Conservation (phyloP, 1,140 invertebrate genomes). For the Alviniconcha marisindica region DNA sequence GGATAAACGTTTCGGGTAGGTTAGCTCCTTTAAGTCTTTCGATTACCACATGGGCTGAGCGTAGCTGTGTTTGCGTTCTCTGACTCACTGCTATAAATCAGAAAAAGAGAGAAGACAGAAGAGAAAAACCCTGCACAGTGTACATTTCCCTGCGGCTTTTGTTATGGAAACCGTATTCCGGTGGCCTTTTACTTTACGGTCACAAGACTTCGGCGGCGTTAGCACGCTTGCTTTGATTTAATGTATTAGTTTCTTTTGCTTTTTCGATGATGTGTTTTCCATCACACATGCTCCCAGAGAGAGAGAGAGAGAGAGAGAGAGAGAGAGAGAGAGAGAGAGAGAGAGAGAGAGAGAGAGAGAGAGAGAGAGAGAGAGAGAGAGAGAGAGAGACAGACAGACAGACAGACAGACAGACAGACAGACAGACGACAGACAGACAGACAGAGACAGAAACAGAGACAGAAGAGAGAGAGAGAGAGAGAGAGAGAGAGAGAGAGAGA, state of each 20-base stretch:
- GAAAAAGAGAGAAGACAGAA: no score
- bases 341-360: slow-evolving; percentile 16
- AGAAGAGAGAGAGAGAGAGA: background rate
- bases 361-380: background rate
- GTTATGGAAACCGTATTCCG: no score
- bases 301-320: slow-evolving; percentile 1
- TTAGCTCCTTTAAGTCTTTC: no score
- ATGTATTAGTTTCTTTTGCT: background rate
- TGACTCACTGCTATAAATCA: no score
- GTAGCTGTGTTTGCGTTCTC: no score
- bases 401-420: slow-evolving; percentile 27
- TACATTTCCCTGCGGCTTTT: no score
- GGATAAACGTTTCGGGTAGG: no score
- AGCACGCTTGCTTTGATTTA: no score
- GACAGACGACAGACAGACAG: slow-evolving; percentile 7
- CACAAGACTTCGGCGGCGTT: no score
- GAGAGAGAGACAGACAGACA: slow-evolving; percentile 2
- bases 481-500: slow-evolving; percentile 6
- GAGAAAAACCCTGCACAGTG: no score
- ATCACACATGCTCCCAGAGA: background rate
- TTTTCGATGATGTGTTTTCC: background rate
- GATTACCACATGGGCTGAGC: no score
- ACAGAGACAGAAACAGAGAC: background rate
- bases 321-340: background rate
- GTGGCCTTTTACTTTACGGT: no score